Conservation (phyloP, 2,888 invertebrate genomes). For the Diaprepes abbreviatus region DNA sequence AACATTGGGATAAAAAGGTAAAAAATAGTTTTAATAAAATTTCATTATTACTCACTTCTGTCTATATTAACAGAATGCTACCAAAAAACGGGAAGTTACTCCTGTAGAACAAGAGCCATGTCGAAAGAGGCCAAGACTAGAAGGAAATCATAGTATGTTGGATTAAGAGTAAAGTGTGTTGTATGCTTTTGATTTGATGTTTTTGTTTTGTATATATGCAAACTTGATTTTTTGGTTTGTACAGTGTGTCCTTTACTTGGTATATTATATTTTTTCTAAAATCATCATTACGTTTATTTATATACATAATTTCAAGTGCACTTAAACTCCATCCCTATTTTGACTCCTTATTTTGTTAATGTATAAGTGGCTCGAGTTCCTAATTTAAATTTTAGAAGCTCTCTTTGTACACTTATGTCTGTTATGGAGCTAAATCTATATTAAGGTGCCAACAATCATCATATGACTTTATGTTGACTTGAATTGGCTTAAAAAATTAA, state of each 20-base stretch:
- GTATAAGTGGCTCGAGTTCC: no score
- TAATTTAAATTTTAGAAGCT: no score
- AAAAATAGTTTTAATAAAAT: constrained; percentile 2
- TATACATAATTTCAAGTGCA: no score
- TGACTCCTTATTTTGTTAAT: no score
- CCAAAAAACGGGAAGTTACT: constrained; percentile 63
- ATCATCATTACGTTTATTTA: no score
- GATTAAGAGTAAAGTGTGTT: constrained; percentile 36
- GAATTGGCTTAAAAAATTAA: no score
- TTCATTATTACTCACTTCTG: constrained; percentile 5
- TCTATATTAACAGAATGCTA: constrained; percentile 55
- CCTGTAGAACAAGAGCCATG: constrained; percentile 62
- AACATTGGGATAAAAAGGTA: constrained; percentile 96
- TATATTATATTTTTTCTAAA: no score
- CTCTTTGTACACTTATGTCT: no score
- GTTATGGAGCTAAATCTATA: no score
- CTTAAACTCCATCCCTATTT: no score
- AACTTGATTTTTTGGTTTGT: not conserved
- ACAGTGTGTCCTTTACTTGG: constrained; percentile 9
- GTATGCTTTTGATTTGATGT: not conserved
- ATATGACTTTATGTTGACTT: no score
- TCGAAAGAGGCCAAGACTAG: constrained; percentile 63
- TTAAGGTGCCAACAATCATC: no score
- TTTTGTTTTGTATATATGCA: constrained; percentile 21
- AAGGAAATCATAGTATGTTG: constrained; percentile 50